phyloP scores from a whole-genome alignment of 2,113 vertebrate species.

The Takifugu flavidus region DNA sequence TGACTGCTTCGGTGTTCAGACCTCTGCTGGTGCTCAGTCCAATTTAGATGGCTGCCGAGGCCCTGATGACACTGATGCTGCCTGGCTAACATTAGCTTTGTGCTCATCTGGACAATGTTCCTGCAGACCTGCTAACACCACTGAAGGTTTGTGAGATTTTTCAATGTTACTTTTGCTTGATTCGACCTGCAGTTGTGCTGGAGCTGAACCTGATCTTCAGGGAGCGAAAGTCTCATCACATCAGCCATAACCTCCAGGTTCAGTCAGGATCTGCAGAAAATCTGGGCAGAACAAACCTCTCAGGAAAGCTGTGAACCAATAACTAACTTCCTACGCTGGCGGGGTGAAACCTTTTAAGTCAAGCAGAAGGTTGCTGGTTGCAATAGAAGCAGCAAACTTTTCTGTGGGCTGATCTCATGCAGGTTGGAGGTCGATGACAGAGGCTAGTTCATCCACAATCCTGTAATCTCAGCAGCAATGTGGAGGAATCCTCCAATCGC shows the following conservation, averaged over 20 bases:
- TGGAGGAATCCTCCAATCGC: constrained; percentile 9
- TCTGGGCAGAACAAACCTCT: background rate
- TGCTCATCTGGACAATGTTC: background rate
- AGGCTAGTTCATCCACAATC: constrained; percentile 15
- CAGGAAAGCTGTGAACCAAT: constrained; percentile 2
- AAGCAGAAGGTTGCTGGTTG: constrained; percentile 2
- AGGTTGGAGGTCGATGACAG: background rate
- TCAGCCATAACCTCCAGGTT: background rate
- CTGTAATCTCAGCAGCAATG: constrained; percentile 28
- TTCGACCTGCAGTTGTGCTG: background rate
- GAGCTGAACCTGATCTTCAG: too few species aligned
- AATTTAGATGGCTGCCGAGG: background rate
- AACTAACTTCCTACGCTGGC: background rate
- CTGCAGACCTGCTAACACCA: background rate
- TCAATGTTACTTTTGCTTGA: background rate
- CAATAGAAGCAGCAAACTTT: background rate
- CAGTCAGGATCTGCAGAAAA: background rate
- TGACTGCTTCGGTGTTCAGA: too few species aligned
- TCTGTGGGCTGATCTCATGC: background rate
- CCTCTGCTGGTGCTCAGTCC: too few species aligned
- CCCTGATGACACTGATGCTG: background rate
- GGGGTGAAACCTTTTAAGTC: background rate
- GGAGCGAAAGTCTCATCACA: background rate
- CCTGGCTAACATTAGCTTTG: background rate
- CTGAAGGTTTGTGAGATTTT: too few species aligned